A percentile compares a stretch with the other conserved stretches of the same genome.
These are phyloP conservation scores for Theristicus caerulescens DNA, from an alignment of 2,113 vertebrate genomes.

Conservation along the genomic window DNA sequence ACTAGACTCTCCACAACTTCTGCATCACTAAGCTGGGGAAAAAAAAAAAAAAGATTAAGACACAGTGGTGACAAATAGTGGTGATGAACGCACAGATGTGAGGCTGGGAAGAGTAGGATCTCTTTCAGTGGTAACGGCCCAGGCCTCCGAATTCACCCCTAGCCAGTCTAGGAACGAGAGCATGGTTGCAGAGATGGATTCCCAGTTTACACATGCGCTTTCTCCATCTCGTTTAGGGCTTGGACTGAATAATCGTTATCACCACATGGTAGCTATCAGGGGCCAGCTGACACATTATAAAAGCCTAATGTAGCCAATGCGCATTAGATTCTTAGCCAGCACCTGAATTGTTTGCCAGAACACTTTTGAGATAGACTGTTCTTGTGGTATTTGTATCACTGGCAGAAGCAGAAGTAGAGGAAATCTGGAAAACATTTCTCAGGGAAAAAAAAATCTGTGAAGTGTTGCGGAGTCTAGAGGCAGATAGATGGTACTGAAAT, in stretches of 20 bases:
- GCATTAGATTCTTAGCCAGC: not conserved
- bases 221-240: not conserved
- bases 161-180: not conserved
- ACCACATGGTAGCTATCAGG: constrained; percentile 50
- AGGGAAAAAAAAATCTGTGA: not conserved
- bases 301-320: constrained; percentile 23
- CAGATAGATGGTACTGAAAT: not conserved
- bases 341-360: constrained; percentile 48
- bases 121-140: not conserved
- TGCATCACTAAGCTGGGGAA: not conserved
- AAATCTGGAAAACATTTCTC: constrained; percentile 57
- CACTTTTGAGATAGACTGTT: constrained; percentile 31
- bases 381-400: constrained; percentile 28
- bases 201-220: not conserved
- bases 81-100: not conserved
- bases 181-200: not conserved
- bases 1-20: constrained; percentile 15
- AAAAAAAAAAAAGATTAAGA: constrained; percentile 53
- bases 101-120: not conserved
- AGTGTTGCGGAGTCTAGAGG: not conserved
- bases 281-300: constrained; percentile 35
- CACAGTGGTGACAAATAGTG: not conserved
- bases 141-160: not conserved
- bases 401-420: constrained; percentile 19
- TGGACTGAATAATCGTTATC: constrained; percentile 22